Base-by-base conservation (phyloP, 1,140 invertebrate genomes). In the Microplitis mediator region DNA sequence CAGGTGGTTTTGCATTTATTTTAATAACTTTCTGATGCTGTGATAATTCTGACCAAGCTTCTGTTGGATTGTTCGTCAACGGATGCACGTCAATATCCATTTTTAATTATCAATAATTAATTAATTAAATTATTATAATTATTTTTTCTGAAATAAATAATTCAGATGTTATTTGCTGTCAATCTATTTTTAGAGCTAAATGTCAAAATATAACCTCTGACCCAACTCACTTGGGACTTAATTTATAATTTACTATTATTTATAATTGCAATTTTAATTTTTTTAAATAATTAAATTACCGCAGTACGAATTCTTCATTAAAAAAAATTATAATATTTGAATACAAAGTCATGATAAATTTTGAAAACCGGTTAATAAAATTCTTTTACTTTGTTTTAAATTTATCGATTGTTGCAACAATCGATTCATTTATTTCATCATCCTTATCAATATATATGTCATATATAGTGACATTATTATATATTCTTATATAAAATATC, bases 31-130 rank as follows among this genome's bases (percentile, higher is more conserved):
- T 91, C 80, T 93, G 92, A 2, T 84, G 81, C 75, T 89, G 86
- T 45, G 89, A 90, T 50, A 93, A 84, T 79, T 92, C 89, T 72
- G 87, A 84, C 92, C 92, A 94, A 45, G 92, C 92, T 60, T 84
- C 85, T 5, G 91, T 93, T 6, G 92, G 92, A 83, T 93, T 89
- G 63, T 87, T 78, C 52, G 91, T 90, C 52, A 93, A 83, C 5
- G 89, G 88, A 84, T 93, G 91, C 72, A 92, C 88, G 74, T 78
- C 85, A 64, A 90, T 83, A 77, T 85, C 84, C 88, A 89, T 89
- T 45, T 23, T 65, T 14, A 61, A 54, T 36, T 23, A 72, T 32
- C 32, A 45, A 63, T 14, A 50, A 14, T 6, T n/a, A 6, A 4
- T 16, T 16, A 11, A 67, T 50, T 9, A 13, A 35, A 31, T 68